Percentiles rank a stretch among this genome's conserved stretches.
These are phyloP conservation scores for Strigamia transsilvanica DNA, from an alignment of 2,888 invertebrate genomes.

Conservation along the genomic window DNA sequence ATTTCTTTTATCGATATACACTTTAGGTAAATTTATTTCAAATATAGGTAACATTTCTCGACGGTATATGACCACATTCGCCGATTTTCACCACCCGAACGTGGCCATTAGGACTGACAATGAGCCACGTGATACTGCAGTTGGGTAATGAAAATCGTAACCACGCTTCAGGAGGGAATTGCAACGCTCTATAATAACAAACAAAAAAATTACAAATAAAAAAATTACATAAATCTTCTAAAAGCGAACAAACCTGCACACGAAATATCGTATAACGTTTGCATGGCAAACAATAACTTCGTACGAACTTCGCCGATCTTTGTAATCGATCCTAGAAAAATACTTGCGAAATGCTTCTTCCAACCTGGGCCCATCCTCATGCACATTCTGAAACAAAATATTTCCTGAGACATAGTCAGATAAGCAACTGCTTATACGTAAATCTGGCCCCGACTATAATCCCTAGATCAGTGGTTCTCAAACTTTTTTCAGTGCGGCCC, in stretches of 20 bases:
- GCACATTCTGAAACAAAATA: constrained; percentile 77
- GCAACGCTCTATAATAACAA: no score
- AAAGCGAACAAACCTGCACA: no score
- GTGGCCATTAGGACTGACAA: constrained; percentile 83
- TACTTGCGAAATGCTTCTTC: constrained; percentile 94
- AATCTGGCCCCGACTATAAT: no score
- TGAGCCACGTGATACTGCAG: no score
- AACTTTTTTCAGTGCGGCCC: no score
- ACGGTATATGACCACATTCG: constrained; percentile 90
- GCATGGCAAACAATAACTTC: constrained; percentile 96
- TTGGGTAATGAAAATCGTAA: no score
- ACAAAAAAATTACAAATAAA: constrained; percentile 57
- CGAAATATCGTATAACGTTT: constrained; percentile 95
- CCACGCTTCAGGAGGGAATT: no score
- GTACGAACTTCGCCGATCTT: constrained; percentile 82
- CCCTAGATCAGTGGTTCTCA: no score
- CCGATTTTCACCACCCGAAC: constrained; percentile 83
- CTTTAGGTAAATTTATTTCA: not conserved
- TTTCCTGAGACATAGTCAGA: no score
- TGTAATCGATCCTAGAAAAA: constrained; percentile 85
- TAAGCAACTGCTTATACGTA: no score
- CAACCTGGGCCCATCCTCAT: constrained; percentile 89
- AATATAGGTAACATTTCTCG: constrained; percentile 69
- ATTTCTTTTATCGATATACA: no score
- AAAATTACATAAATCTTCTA: no score